Conservation (phyloP, 2,888 invertebrate genomes). For the Polydesmus complanatus region DNA sequence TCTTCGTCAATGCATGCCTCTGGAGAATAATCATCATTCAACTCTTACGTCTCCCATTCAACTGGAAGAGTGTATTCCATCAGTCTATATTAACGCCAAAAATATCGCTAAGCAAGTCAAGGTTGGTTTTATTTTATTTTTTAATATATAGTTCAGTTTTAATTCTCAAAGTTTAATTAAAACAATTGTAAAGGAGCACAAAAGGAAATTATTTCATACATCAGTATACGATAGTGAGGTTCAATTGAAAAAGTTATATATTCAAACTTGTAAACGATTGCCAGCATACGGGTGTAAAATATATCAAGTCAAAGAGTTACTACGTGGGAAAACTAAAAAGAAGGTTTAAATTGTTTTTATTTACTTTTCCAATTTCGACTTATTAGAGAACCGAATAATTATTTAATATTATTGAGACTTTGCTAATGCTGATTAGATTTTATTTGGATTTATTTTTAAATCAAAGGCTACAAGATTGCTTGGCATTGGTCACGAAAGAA, state of each 20-base stretch:
- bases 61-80: conserved; percentile 43
- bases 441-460: background rate
- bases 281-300: conserved; percentile 47
- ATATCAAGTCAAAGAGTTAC: conserved; percentile 46
- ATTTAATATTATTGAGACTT: background rate
- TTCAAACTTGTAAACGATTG: conserved; percentile 46
- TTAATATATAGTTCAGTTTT: background rate
- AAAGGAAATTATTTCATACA: conserved; percentile 47
- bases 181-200: conserved; percentile 42
- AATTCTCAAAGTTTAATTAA: background rate
- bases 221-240: conserved; percentile 47
- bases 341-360: conserved; percentile 34
- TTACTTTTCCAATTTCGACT: background rate
- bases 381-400: background rate
- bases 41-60: conserved; percentile 34
- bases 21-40: conserved; percentile 24
- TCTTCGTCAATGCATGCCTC: conserved; percentile 13
- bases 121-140: conserved; percentile 31
- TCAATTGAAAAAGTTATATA: conserved; percentile 47
- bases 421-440: background rate
- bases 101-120: conserved; percentile 45
- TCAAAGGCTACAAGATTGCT: conserved; percentile 42
- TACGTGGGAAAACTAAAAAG: conserved; percentile 44
- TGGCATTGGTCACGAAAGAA: conserved; percentile 42
- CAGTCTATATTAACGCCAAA: conserved; percentile 41